Conservation (phyloP, 92 coral and sea anemone species). For the Palythoa caribaeorum region DNA sequence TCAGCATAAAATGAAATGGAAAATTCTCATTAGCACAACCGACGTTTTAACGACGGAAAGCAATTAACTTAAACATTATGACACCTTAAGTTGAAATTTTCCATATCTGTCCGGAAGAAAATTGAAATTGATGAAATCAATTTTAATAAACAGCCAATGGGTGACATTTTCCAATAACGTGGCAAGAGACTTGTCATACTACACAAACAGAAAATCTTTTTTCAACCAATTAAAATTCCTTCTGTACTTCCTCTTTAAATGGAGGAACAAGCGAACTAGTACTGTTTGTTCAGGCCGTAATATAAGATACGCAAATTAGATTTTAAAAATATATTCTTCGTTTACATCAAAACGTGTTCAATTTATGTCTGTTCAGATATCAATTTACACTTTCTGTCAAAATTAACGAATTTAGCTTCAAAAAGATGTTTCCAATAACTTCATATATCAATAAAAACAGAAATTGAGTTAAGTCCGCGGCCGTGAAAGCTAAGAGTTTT, state of each 20-base stretch:
- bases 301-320: neutral
- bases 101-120: conserved; percentile 22
- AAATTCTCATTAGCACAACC: neutral
- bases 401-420: no score
- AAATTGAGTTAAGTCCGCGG: no score
- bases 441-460: no score
- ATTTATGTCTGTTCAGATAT: no score
- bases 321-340: no score
- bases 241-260: conserved; percentile 8
- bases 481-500: no score
- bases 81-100: neutral
- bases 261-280: neutral
- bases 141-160: neutral
- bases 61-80: neutral
- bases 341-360: no score
- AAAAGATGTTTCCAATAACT: no score
- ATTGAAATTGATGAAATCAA: neutral
- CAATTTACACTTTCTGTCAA: no score
- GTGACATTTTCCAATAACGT: neutral
- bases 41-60: neutral
- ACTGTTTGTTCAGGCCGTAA: neutral
- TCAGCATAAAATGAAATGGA: neutral
- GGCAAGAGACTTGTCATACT: neutral
- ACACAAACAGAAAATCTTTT: conserved; percentile 7
- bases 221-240: conserved; percentile 8